Percentiles rank a stretch among this genome's conserved stretches.
Evolutionary conservation across 1,140 invertebrate species (phyloP).

Genomic region (Dreissena rostriformis): DNA sequence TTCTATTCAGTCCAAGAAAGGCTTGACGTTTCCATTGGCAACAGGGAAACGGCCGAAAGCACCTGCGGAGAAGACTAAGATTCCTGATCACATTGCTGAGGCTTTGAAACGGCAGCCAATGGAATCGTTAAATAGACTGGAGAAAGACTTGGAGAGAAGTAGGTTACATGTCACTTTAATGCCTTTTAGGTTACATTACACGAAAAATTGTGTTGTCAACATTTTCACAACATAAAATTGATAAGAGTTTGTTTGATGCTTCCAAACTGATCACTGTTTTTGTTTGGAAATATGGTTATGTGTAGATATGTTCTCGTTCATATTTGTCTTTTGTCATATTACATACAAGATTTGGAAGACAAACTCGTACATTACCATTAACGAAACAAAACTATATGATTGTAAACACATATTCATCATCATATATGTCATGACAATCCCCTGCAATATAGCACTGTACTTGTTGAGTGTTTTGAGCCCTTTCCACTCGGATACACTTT

Average conservation of each 20-base stretch:
- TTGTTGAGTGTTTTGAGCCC: no score
- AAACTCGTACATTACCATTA: no score
- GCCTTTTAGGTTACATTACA: background rate
- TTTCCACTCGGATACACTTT: no score
- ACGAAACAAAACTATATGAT: no score
- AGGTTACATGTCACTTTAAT: conserved; percentile 28
- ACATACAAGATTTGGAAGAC: no score
- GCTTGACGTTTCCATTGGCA: background rate
- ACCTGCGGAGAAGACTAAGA: conserved; percentile 56
- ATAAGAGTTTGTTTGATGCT: no score
- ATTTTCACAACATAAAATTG: background rate
- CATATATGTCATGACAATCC: no score
- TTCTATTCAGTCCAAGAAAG: background rate
- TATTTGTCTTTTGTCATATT: no score
- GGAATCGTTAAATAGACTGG: conserved; percentile 63
- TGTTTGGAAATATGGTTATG: background rate
- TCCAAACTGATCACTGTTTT: no score
- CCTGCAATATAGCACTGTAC: no score
- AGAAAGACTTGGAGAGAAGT: conserved; percentile 71
- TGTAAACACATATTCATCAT: no score
- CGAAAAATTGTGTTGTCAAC: background rate
- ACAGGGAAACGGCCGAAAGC: conserved; percentile 46
- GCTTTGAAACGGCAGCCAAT: conserved; percentile 56
- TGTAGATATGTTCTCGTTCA: background rate
- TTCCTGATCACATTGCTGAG: conserved; percentile 70